phyloP scores from a whole-genome alignment of 2,113 vertebrate species.

The Atherinomorus stipes region DNA sequence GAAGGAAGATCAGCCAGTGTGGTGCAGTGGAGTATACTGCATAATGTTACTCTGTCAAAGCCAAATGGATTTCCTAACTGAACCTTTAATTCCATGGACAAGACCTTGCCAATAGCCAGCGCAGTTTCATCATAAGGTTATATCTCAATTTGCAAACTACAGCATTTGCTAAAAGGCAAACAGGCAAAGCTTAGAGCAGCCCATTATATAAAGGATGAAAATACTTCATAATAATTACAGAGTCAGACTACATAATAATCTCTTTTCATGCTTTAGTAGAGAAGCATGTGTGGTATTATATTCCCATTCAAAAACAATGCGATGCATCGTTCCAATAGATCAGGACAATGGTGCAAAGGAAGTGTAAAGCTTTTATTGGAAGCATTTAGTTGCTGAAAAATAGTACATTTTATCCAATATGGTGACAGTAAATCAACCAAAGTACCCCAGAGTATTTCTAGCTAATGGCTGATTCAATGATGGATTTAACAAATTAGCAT shows the following conservation, averaged over 20 bases:
- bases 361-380: not conserved
- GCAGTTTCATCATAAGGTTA: too few relatives aligned
- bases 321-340: not conserved
- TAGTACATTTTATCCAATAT: conserved; percentile 1
- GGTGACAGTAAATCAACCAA: conserved; percentile 45
- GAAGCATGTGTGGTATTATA: not conserved
- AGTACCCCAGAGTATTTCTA: conserved; percentile 33
- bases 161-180: too few relatives aligned
- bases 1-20: too few relatives aligned
- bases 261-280: not conserved
- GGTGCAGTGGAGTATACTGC: too few relatives aligned
- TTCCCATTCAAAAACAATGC: not conserved
- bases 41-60: too few relatives aligned
- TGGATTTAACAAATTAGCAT: conserved; percentile 59
- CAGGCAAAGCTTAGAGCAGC: not conserved
- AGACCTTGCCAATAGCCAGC: too few relatives aligned
- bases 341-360: not conserved
- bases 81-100: too few relatives aligned
- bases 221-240: conserved; percentile 1
- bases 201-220: not conserved
- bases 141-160: too few relatives aligned
- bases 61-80: too few relatives aligned
- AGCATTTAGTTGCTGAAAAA: conserved; percentile 30
- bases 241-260: conserved; percentile 12
- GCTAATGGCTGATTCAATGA: conserved; percentile 47